Conservation (phyloP, 2,888 invertebrate genomes). For the Auanema freiburgensis region DNA sequence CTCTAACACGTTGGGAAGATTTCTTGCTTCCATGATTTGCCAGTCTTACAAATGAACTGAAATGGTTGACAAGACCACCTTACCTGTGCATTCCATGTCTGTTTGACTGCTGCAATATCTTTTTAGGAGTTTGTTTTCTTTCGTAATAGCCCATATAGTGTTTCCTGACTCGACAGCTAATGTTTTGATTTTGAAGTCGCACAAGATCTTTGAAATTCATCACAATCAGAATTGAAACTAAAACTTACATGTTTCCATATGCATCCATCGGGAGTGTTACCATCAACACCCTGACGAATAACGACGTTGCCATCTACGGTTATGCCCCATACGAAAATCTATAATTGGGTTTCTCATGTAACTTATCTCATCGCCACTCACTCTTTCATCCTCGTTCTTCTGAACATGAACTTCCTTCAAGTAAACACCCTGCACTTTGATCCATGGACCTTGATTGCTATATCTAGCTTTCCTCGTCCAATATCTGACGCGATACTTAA, state of each 20-base stretch:
- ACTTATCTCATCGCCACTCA: constrained; percentile 1
- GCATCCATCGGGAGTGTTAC: constrained; percentile 12
- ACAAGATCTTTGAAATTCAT: constrained; percentile 13
- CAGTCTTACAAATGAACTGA: not conserved
- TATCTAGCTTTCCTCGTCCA: constrained; percentile 29
- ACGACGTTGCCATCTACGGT: constrained; percentile 19
- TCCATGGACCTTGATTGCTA: constrained; percentile 27
- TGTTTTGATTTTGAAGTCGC: constrained; percentile 10
- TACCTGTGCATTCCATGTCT: constrained; percentile 21
- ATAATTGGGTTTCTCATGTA: constrained; percentile 1
- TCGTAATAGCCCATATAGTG: constrained; percentile 13
- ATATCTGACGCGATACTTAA: constrained; percentile 21
- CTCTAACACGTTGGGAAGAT: too few relatives aligned
- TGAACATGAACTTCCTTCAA: constrained; percentile 22
- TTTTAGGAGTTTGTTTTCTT: constrained; percentile 5
- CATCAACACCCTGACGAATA: constrained; percentile 15
- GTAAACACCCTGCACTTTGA: constrained; percentile 26
- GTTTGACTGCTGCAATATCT: constrained; percentile 18
- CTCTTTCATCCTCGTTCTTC: constrained; percentile 20
- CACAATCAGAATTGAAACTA: not conserved
- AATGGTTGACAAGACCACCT: not conserved
- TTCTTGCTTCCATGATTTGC: not conserved
- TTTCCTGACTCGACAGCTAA: constrained; percentile 9
- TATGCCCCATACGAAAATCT: constrained; percentile 20
- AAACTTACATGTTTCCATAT: constrained; percentile 22